These are phyloP conservation scores for Procavia capensis DNA, from an alignment of 2,113 vertebrate species.

Conservation along the genomic window DNA sequence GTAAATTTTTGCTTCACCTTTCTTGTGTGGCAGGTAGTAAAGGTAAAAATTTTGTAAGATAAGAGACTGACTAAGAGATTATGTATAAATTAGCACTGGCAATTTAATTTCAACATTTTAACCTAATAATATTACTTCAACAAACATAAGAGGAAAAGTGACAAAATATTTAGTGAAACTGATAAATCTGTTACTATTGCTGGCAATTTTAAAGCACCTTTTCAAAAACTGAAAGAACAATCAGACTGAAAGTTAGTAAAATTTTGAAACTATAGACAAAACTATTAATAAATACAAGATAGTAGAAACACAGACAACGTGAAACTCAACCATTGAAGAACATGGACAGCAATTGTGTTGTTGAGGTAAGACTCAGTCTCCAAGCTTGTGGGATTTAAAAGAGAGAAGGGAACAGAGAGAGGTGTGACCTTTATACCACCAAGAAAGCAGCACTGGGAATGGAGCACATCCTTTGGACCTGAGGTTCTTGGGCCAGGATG, in stretches of 20 bases:
- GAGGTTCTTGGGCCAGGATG: no score
- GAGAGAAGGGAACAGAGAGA: no score
- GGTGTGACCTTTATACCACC: no score
- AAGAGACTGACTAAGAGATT: background rate
- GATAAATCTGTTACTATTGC: background rate
- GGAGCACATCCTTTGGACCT: no score
- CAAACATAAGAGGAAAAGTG: background rate
- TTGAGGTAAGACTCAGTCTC: no score
- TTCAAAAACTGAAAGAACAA: background rate
- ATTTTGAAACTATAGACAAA: background rate
- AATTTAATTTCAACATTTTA: conserved; percentile 5
- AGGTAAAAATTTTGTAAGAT: background rate
- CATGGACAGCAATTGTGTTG: no score
- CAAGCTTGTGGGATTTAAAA: no score
- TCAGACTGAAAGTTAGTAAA: background rate
- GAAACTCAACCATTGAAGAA: background rate
- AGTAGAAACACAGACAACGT: background rate
- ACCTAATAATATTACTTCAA: background rate
- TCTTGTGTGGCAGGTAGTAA: background rate
- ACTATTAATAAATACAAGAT: background rate
- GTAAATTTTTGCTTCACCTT: background rate
- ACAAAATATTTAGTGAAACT: background rate
- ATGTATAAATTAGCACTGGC: background rate
- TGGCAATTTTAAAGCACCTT: background rate
- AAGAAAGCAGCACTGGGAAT: no score